Base-by-base conservation (phyloP, 92 coral and sea anemone species). In the Epizoanthus ramosus region DNA sequence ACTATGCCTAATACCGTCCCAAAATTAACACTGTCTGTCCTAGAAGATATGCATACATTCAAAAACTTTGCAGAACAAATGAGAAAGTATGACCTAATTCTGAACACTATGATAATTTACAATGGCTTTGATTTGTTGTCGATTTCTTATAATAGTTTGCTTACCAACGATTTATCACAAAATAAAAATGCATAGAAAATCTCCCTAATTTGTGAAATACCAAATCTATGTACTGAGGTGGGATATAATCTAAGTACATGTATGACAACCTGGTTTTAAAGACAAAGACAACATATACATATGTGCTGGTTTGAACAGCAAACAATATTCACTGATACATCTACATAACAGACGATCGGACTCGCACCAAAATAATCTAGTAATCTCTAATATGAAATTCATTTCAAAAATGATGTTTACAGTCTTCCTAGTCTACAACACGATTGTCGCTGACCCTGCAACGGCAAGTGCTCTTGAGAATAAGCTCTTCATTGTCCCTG, bases 401-500 rank as follows among this genome's bases (percentile, higher is more conserved):
- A 24, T 67, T 67, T 67, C 47, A 67, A 33, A 67, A 67, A 19
- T 31, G 71, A 16, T 33, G 39, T 67, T 10, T 33, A 67, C 39
- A 19, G 47, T 67, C 35, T 65, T 65, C 15, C 71, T 67, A 67
- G 50, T 67, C 71, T 67, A 15, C 16, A 24, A n/a, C 39, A 67
- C 12, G 47, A 67, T 14, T 25, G 31, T 33, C 54, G 71, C 50
- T 67, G 71, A 67, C 35, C 47, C 22, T 0, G 18, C 71, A 67
- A 33, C 39, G 71, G 35, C n/a, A 15, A 13, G 50, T 33, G 6
- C 50, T 13, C 24, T 33, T 67, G 28, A 33, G 43, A 67, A 41
- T 9, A 67, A 1, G 71, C 18, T 67, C 71, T 28, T 33, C 71
- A 67, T 33, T 67, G 50, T 67, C 71, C 71, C 71, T 17, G 22